A percentile compares a stretch with the other conserved stretches of the same genome.
phyloP scores from a whole-genome alignment of 2,113 vertebrate species.

The Cettia cetti region DNA sequence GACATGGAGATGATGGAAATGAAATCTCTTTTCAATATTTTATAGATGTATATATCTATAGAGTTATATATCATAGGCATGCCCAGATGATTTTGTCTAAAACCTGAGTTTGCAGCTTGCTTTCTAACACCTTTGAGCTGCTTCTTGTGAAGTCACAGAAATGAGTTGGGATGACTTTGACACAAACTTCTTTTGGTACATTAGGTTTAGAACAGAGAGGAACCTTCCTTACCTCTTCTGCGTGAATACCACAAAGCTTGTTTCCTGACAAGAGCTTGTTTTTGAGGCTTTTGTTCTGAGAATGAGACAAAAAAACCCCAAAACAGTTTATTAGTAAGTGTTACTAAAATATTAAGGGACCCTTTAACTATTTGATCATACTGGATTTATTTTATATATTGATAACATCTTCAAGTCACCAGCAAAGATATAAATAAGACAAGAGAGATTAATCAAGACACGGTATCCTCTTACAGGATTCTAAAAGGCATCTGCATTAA shows the following conservation, averaged over 20 bases:
- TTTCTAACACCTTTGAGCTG: background rate
- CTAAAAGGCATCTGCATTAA: background rate
- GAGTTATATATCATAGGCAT: background rate
- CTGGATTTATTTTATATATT: background rate
- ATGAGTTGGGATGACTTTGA: background rate
- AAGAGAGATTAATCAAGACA: background rate
- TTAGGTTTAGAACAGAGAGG: background rate
- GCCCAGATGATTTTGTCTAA: background rate
- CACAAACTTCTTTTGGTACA: background rate
- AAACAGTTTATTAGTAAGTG: background rate
- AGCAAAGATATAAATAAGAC: background rate
- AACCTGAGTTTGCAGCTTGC: background rate
- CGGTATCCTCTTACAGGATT: background rate
- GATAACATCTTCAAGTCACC: background rate
- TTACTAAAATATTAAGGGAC: constrained; percentile 3
- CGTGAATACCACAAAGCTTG: constrained; percentile 93
- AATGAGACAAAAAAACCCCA: background rate
- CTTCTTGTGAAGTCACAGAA: background rate
- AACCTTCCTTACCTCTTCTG: constrained; percentile 87
- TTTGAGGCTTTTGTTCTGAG: constrained; percentile 98
- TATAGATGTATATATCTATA: background rate
- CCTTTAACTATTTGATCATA: background rate
- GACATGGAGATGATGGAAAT: background rate
- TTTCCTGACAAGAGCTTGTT: constrained; percentile 93
- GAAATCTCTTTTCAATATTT: background rate